Evolutionary conservation across 2,113 vertebrate species (phyloP), one percentile per base, ranked within the genome.

Genomic region (Prionailurus bengalensis): DNA sequence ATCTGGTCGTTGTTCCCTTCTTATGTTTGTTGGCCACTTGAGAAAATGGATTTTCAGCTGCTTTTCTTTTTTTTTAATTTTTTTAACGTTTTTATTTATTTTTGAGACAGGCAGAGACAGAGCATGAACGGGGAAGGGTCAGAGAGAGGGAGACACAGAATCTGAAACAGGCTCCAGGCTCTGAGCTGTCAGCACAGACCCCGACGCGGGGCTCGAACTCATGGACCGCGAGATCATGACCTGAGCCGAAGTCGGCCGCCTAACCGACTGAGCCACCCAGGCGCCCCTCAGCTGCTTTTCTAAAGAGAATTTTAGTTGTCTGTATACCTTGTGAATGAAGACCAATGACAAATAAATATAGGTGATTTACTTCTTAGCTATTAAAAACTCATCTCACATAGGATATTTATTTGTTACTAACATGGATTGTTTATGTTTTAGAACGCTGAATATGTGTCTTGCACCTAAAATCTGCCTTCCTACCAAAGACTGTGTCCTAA

Each of bases 271-370:
- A 45, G 45, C 45, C 45, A 45, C 45, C 45, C 45, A 45, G 45
- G 45, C 45, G 45, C 45, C 45, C 45, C 45, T 36, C 58, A 84
- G 12, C 51, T 23, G 14, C 27, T 76, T 93, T 95, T 66, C 78
- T 68, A 97, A 80, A 73, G 51, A 97, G 55, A 92, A 78, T 92
- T 80, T 83, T 81, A 80, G 13, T 85, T 81, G n/a, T 17, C 36
- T 55, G 10, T 3, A 12, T 83, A 36, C 27, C 83, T 89, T 71
- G 15, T 82, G 55, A 80, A 23, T 89, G 15, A 92, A 87, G 51
- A 68, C 48, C 55, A 92, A 31, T 33, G 33, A 33, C 33, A 15
- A 53, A 55, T 45, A 82, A 65, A 71, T 36, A 19, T 0, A 23
- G 4, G 48, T 78, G 25, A 23, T 80, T 82, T 68, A 55, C 4